Evolutionary conservation across 2,797 vertebrate species (phyloP).

Genomic region (Megalops cyprinoides): DNA sequence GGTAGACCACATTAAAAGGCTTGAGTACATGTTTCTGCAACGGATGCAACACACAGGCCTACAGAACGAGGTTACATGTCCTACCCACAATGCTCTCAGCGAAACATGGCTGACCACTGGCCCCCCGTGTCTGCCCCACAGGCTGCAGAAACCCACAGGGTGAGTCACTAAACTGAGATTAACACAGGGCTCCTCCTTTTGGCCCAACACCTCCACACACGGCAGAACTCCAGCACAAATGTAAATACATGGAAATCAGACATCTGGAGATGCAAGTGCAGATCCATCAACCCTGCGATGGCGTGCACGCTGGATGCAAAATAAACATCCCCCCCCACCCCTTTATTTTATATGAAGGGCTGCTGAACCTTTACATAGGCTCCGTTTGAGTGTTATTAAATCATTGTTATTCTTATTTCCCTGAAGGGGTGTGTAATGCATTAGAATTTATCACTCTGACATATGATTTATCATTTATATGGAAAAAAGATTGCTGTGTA

Average conservation of each 20-base stretch:
- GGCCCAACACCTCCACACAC: conserved; percentile 47
- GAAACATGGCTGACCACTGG: background rate
- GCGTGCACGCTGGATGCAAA: background rate
- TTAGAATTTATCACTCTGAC: background rate
- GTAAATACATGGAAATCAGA: conserved; percentile 72
- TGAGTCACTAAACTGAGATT: background rate
- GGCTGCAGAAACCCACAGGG: background rate
- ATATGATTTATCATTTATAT: background rate
- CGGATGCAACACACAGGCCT: background rate
- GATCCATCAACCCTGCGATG: conserved; percentile 52
- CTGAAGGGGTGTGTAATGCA: background rate
- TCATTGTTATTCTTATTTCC: background rate
- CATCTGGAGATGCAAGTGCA: conserved; percentile 57
- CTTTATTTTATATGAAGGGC: background rate
- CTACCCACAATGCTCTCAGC: background rate
- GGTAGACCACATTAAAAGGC: background rate
- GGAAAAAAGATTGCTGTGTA: background rate
- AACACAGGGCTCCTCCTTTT: conserved; percentile 11
- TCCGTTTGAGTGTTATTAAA: background rate
- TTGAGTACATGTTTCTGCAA: background rate
- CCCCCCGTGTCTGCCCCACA: background rate
- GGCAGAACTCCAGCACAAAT: conserved; percentile 51
- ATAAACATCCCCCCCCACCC: background rate
- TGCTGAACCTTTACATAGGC: background rate
- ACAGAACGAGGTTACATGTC: background rate